phyloP scores from a whole-genome alignment of 2,888 invertebrate species.

The Lymantria monacha region DNA sequence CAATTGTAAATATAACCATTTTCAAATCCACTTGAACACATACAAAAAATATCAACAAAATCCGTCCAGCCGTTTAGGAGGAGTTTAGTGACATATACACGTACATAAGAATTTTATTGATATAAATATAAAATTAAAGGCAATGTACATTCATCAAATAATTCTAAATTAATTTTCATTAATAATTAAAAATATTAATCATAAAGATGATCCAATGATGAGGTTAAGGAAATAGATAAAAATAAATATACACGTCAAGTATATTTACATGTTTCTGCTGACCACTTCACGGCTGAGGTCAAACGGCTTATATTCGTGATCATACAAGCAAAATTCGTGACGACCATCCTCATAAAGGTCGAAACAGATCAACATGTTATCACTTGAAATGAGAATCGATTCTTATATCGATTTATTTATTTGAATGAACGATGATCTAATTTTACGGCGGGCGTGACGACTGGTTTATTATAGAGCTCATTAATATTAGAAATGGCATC shows the following conservation, averaged over 20 bases:
- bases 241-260: conserved; percentile 3
- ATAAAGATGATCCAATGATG: too few species aligned
- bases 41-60: too few species aligned
- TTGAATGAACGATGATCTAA: conserved; percentile 61
- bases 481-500: conserved; percentile 10
- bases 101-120: too few species aligned
- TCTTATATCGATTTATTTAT: conserved; percentile 54
- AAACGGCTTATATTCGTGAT: conserved; percentile 37
- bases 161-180: too few species aligned
- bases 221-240: not conserved
- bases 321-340: conserved; percentile 45
- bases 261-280: conserved; percentile 22
- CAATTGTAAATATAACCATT: too few species aligned
- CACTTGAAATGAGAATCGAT: conserved; percentile 57
- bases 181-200: too few species aligned
- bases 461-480: conserved; percentile 11
- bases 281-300: conserved; percentile 30
- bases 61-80: too few species aligned
- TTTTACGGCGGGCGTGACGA: conserved; percentile 52
- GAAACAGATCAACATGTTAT: conserved; percentile 44
- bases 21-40: too few species aligned
- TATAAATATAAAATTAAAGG: too few species aligned
- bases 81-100: too few species aligned
- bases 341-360: conserved; percentile 41
- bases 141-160: too few species aligned